These are phyloP conservation scores for Phortica magna DNA, from an alignment of 2,888 invertebrate species.

Conservation along the genomic window DNA sequence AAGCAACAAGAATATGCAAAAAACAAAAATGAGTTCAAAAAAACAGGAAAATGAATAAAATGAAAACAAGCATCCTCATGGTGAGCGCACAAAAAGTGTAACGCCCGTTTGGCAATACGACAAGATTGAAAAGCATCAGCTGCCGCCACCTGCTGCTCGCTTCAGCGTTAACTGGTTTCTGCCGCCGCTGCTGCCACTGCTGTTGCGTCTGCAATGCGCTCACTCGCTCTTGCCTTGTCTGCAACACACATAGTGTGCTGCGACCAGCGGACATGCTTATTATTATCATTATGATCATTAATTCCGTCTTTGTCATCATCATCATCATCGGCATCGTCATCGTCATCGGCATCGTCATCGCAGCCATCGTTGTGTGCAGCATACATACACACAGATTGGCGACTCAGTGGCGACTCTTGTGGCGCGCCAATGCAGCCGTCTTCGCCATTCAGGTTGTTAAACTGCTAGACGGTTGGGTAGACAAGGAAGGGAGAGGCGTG, in stretches of 20 bases:
- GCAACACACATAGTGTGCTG: too few relatives aligned
- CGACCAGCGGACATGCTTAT: too few relatives aligned
- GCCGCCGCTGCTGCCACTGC: too few relatives aligned
- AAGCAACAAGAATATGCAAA: background rate
- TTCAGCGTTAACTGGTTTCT: too few relatives aligned
- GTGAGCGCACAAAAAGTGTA: background rate
- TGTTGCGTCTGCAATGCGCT: too few relatives aligned
- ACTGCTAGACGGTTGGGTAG: background rate
- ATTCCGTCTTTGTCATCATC: background rate
- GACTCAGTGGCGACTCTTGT: constrained; percentile 3
- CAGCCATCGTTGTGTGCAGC: background rate
- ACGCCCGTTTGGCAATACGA: too few relatives aligned
- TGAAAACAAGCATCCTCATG: background rate
- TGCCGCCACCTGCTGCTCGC: too few relatives aligned
- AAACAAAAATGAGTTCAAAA: background rate
- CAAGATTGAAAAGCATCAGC: too few relatives aligned
- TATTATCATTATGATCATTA: too few relatives aligned
- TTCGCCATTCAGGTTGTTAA: background rate
- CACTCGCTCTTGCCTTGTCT: too few relatives aligned
- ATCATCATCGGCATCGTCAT: background rate
- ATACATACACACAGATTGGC: background rate
- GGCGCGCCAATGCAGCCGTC: background rate
- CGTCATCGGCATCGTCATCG: background rate
- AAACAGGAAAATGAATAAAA: background rate
- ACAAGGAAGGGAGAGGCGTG: background rate